phyloP scores from a whole-genome alignment of 2,797 vertebrate genomes.

The Acrossocheilus wenchowensis region DNA sequence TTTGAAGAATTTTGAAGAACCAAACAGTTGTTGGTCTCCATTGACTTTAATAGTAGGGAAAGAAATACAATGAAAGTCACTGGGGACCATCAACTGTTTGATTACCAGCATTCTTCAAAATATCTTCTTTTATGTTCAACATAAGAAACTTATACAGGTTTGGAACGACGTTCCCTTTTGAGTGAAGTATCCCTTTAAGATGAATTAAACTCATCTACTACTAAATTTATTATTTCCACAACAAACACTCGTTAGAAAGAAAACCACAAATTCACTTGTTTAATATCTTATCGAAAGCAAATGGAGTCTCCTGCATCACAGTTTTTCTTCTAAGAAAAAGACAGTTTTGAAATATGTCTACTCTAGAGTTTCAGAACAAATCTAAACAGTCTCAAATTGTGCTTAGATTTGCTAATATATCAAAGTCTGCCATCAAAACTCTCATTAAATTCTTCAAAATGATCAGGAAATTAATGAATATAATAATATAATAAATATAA shows the following conservation, averaged over 20 bases:
- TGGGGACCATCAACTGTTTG: background rate
- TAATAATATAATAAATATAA: background rate
- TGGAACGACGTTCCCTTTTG: background rate
- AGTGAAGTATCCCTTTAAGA: background rate
- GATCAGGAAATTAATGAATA: background rate
- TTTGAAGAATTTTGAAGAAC: background rate
- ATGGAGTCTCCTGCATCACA: background rate
- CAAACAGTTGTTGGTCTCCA: background rate
- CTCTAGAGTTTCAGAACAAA: background rate
- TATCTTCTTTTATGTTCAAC: background rate
- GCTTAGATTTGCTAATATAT: background rate
- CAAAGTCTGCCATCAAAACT: background rate
- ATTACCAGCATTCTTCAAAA: background rate
- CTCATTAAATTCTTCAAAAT: background rate
- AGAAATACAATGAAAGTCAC: background rate
- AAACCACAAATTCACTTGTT: background rate
- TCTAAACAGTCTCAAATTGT: background rate
- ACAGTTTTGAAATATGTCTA: background rate
- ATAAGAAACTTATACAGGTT: background rate
- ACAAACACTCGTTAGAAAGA: background rate
- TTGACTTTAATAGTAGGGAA: background rate
- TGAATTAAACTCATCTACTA: background rate
- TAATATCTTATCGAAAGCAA: background rate
- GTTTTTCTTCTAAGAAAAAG: background rate
- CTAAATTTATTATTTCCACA: background rate